Evolutionary conservation across 1,140 invertebrate genomes (phyloP).

Genomic region (Drosophila busckii): DNA sequence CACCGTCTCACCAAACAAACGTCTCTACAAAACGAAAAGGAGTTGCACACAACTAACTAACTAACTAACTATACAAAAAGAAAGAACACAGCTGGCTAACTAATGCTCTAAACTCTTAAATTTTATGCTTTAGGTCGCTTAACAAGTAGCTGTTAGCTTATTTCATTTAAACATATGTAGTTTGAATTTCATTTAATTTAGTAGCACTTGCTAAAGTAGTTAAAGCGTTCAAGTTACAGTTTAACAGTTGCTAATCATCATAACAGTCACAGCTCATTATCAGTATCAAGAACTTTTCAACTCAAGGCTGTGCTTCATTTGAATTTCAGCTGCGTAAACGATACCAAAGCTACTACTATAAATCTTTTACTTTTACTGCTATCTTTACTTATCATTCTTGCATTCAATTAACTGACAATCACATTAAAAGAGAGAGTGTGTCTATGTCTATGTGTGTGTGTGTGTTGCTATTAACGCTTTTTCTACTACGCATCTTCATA

Average conservation of each 20-base stretch:
- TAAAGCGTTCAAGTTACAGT: constrained; percentile 2
- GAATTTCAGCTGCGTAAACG: constrained; percentile 6
- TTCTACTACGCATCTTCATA: constrained; percentile 38
- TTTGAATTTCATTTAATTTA: no score
- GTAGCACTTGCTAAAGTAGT: no score
- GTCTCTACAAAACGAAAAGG: constrained; percentile 15
- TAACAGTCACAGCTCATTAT: constrained; percentile 10
- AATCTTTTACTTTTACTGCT: constrained; percentile 10
- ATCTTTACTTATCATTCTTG: constrained; percentile 38
- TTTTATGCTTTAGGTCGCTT: no score
- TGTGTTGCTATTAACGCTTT: constrained; percentile 23
- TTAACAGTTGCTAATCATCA: background rate
- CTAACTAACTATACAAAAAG: no score
- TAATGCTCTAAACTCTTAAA: no score
- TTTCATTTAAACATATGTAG: no score
- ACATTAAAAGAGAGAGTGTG: constrained; percentile 13
- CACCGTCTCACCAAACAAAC: constrained; percentile 8
- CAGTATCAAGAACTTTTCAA: constrained; percentile 2
- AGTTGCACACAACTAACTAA: constrained; percentile 32
- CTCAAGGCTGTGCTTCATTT: constrained; percentile 11
- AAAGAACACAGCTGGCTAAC: no score
- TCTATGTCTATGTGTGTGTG: constrained; percentile 10
- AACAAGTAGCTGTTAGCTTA: no score
- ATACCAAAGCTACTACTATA: constrained; percentile 1
- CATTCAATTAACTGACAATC: constrained; percentile 28